These are phyloP conservation scores for Phoenicopterus ruber DNA, from an alignment of 2,113 vertebrate species.

Conservation along the genomic window DNA sequence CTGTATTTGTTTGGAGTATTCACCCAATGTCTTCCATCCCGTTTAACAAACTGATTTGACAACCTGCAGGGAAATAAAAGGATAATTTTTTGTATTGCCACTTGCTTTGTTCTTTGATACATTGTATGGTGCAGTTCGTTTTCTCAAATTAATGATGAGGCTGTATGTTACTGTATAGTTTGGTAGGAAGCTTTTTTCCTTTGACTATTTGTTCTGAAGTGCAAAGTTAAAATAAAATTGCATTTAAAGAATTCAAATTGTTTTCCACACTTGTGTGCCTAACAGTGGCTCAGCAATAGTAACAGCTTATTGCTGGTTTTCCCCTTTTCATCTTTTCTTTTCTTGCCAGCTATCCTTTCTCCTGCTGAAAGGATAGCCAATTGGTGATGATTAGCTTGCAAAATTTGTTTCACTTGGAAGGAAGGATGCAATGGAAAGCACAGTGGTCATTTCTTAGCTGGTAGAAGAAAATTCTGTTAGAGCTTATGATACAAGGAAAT, in stretches of 20 bases:
- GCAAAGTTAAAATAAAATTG: background rate
- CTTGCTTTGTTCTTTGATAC: background rate
- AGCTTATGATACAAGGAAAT: background rate
- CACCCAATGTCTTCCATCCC: background rate
- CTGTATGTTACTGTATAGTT: background rate
- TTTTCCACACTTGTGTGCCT: background rate
- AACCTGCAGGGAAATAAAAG: background rate
- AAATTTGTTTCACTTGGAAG: conserved; percentile 53
- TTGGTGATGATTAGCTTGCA: conserved; percentile 14
- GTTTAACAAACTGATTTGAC: background rate
- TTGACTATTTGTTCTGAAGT: background rate
- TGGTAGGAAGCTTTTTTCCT: background rate
- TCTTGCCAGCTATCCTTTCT: conserved; percentile 5
- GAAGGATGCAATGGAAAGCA: conserved; percentile 47
- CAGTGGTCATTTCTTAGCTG: background rate
- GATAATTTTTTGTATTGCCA: background rate
- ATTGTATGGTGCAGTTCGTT: background rate
- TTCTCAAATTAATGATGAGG: background rate
- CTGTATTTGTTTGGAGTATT: background rate
- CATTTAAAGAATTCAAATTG: background rate
- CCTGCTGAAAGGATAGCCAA: conserved; percentile 9
- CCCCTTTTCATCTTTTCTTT: background rate
- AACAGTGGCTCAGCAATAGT: background rate
- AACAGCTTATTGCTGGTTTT: background rate
- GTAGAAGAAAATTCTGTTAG: background rate